Evolutionary conservation across 2,113 vertebrate species (phyloP).

Genomic region (Paracyprichromis sp.): DNA sequence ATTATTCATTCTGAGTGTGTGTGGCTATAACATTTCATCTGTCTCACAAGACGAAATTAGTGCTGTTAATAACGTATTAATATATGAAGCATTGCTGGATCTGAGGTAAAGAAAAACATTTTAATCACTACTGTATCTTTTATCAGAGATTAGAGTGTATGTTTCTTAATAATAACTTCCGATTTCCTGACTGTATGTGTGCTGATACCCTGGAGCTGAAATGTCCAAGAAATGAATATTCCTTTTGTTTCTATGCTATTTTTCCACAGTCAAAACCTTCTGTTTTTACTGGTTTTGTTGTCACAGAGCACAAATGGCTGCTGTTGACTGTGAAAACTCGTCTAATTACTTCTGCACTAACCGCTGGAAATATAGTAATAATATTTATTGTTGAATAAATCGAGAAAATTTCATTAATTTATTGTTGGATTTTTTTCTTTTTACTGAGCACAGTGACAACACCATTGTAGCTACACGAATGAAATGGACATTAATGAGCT

Average conservation of each 20-base stretch:
- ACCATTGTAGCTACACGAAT: neutral
- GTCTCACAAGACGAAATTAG: neutral
- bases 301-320: neutral
- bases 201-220: neutral
- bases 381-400: conserved; percentile 30
- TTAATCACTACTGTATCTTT: neutral
- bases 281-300: neutral
- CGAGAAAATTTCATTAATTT: neutral
- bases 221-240: neutral
- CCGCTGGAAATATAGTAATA: neutral
- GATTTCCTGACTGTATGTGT: neutral
- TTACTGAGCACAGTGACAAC: neutral
- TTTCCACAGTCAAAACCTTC: neutral
- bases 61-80: neutral
- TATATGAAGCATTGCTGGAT: neutral
- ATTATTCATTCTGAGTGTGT: neutral
- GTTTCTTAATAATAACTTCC: neutral
- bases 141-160: neutral
- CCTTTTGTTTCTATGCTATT: neutral
- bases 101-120: neutral
- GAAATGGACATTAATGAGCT: neutral
- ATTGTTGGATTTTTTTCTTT: neutral
- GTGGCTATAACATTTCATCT: neutral
- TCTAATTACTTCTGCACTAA: neutral
- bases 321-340: neutral